Conservation (phyloP, 2,113 vertebrate species). For the Siniperca knerii region DNA sequence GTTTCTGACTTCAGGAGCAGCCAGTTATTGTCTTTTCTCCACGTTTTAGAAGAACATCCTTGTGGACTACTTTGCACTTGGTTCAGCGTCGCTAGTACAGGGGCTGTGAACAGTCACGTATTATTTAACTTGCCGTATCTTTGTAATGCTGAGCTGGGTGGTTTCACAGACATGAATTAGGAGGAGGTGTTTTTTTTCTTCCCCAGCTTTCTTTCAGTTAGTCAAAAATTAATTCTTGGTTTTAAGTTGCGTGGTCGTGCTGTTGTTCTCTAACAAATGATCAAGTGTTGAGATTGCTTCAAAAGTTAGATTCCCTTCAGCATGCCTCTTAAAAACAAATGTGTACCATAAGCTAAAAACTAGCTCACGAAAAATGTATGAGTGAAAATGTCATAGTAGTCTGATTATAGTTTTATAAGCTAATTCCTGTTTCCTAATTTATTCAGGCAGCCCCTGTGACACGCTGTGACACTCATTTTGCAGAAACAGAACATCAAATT, state of each 20-base stretch:
- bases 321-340: not conserved
- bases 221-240: not conserved
- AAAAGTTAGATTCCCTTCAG: not conserved
- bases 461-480: too few species aligned
- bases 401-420: not conserved
- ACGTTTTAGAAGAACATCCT: conserved; percentile 23
- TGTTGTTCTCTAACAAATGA: not conserved
- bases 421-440: not conserved
- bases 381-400: not conserved
- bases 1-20: conserved; percentile 44
- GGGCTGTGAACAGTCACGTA: conserved; percentile 36
- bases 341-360: not conserved
- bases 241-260: not conserved
- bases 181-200: not conserved
- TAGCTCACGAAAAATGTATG: not conserved
- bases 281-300: not conserved
- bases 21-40: conserved; percentile 37
- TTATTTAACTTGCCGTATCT: conserved; percentile 24
- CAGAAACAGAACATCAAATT: not conserved
- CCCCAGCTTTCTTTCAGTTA: not conserved
- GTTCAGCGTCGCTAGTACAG: conserved; percentile 32
- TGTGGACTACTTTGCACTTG: conserved; percentile 59
- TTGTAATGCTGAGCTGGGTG: not conserved
- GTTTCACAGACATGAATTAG: conserved; percentile 24
- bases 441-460: not conserved